Evolutionary conservation across 2,888 invertebrate genomes (phyloP).

Genomic region (Ptychoptera albimana): DNA sequence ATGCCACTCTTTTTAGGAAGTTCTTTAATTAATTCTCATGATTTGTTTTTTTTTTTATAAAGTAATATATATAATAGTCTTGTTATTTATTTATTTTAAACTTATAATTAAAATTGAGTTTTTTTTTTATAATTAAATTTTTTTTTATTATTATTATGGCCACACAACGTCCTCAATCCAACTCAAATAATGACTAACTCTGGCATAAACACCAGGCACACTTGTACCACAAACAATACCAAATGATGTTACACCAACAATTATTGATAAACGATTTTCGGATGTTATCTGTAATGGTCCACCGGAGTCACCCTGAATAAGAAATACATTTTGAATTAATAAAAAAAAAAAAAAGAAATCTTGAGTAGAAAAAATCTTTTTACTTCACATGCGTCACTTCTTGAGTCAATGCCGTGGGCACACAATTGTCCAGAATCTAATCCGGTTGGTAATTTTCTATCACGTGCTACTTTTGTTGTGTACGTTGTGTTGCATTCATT

Average conservation of each 20-base stretch:
- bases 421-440: slow-evolving; percentile 13
- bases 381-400: slow-evolving; percentile 21
- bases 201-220: slow-evolving; percentile 23
- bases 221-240: slow-evolving; percentile 20
- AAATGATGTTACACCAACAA: slow-evolving; percentile 22
- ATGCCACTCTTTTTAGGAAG: too few relatives aligned
- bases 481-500: slow-evolving; percentile 11
- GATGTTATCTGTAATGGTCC: background rate
- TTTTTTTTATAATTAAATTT: too few relatives aligned
- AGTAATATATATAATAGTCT: too few relatives aligned
- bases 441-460: slow-evolving; percentile 8
- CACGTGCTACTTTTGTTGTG: slow-evolving; percentile 1
- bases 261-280: slow-evolving; percentile 12
- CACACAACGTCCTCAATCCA: slow-evolving; percentile 25
- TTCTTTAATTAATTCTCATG: too few relatives aligned
- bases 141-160: slow-evolving; percentile 12
- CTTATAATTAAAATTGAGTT: too few relatives aligned
- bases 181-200: slow-evolving; percentile 23
- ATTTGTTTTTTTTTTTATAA: too few relatives aligned
- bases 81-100: too few relatives aligned
- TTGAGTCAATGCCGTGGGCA: slow-evolving; percentile 12
- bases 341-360: too few relatives aligned
- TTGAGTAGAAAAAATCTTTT: too few relatives aligned
- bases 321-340: background rate
- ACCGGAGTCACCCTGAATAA: slow-evolving; percentile 3